Conservation (phyloP, 2,888 invertebrate species). For the Hydroisotoma schaefferi region DNA sequence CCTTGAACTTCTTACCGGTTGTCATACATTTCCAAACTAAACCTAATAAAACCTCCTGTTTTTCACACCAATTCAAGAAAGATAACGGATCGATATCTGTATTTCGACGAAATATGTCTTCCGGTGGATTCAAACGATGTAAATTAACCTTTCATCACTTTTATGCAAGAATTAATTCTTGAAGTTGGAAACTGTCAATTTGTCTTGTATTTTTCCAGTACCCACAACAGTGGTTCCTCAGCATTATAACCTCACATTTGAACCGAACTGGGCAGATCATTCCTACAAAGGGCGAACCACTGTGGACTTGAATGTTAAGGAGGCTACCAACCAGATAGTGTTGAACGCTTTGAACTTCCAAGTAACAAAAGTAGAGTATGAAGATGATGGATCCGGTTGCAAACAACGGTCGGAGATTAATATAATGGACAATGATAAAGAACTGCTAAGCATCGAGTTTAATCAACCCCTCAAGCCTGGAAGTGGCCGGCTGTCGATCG, state of each 20-base stretch:
- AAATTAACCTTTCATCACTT: too few species aligned
- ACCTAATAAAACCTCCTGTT: too few species aligned
- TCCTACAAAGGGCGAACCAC: conserved; percentile 78
- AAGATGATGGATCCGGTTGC: background rate
- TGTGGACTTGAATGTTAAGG: conserved; percentile 73
- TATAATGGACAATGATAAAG: conserved; percentile 58
- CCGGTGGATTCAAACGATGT: too few species aligned
- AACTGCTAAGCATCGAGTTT: conserved; percentile 67
- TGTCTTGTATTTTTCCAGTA: too few species aligned
- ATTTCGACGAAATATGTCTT: too few species aligned
- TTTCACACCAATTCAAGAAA: too few species aligned
- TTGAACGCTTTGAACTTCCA: conserved; percentile 58
- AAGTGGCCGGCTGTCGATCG: conserved; percentile 59
- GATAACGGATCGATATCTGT: too few species aligned
- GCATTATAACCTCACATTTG: conserved; percentile 79
- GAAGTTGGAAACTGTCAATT: too few species aligned
- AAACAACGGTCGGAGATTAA: conserved; percentile 11
- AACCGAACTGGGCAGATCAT: conserved; percentile 78
- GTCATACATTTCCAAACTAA: too few species aligned
- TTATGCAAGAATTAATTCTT: too few species aligned
- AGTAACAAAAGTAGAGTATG: conserved; percentile 3
- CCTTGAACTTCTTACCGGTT: too few species aligned
- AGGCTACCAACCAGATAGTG: conserved; percentile 65
- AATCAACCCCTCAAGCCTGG: conserved; percentile 60
- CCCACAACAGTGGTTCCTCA: conserved; percentile 76